Evolutionary conservation across 2,797 vertebrate species (phyloP).

Genomic region (Gallinago nigripennis): DNA sequence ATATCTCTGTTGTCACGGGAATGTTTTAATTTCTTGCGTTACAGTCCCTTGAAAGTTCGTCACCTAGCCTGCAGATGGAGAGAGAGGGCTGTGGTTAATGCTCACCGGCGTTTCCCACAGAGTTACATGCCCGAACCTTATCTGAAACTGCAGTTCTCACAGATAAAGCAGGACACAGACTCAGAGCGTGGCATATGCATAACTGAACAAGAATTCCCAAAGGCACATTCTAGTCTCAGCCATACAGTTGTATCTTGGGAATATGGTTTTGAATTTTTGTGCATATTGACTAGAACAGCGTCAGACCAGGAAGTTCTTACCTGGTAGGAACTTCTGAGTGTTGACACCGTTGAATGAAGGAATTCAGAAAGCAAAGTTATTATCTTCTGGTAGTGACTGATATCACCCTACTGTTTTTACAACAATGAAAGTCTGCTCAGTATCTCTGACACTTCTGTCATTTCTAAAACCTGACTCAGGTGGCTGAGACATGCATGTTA

Average conservation of each 20-base stretch:
- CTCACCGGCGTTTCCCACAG: fast-evolving
- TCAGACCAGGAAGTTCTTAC: neutral
- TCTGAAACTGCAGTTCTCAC: neutral
- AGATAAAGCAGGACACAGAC: neutral
- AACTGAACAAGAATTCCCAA: neutral
- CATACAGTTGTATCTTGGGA: neutral
- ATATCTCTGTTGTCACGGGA: neutral
- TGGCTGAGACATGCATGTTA: neutral
- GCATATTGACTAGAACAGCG: neutral
- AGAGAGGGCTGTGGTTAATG: neutral
- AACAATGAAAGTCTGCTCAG: neutral
- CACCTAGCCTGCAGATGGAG: neutral
- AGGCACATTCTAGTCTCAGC: neutral
- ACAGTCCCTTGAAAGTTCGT: neutral
- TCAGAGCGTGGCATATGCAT: fast-evolving
- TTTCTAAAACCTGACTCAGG: neutral
- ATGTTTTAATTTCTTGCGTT: neutral
- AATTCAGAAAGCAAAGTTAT: neutral
- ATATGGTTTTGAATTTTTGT: neutral
- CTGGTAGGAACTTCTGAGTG: neutral
- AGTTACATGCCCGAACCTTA: neutral
- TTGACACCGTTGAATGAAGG: neutral
- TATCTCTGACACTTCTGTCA: neutral
- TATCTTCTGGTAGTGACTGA: neutral
- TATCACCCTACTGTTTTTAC: neutral